phyloP scores from a whole-genome alignment of 2,113 vertebrate genomes.

The Acrocephalus arundinaceus region DNA sequence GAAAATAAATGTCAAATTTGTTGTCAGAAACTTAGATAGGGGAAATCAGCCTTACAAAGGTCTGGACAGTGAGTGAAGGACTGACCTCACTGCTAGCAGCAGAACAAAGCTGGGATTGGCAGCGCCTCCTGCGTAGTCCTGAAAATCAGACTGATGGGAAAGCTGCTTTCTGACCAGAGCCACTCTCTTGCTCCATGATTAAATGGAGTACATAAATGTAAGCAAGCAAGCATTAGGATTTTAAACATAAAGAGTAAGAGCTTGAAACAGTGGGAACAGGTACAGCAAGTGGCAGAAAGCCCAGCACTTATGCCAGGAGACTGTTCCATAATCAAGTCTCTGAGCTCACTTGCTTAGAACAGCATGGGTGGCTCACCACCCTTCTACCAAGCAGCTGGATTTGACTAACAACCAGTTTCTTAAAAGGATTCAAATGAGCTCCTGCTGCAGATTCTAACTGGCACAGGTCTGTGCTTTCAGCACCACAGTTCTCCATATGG shows the following conservation, averaged over 20 bases:
- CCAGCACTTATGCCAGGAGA: slow-evolving; percentile 1
- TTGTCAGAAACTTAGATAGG: neutral
- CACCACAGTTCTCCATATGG: neutral
- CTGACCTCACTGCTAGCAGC: neutral
- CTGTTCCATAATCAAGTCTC: slow-evolving; percentile 26
- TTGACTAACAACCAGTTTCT: slow-evolving; percentile 29
- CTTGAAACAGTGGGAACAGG: slow-evolving; percentile 23
- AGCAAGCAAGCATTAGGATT: neutral
- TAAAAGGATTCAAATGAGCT: slow-evolving; percentile 2
- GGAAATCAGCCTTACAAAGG: neutral
- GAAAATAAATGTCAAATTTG: neutral
- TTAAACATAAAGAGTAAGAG: neutral
- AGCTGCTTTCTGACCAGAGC: neutral
- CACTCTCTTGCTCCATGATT: neutral
- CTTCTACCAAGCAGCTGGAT: neutral
- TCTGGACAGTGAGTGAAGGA: neutral
- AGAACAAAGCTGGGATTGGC: neutral
- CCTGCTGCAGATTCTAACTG: neutral
- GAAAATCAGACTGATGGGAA: neutral
- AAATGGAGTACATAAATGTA: neutral
- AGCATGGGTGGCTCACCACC: slow-evolving; percentile 31
- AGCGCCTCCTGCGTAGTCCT: neutral
- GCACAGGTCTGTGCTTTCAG: neutral
- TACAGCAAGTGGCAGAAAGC: slow-evolving; percentile 34
- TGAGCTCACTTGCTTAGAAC: slow-evolving; percentile 23